A percentile compares a stretch with the other conserved stretches of the same genome.
These are phyloP conservation scores for Acropora yongei DNA, from an alignment of 64 coral and sea anemone species.

Conservation along the genomic window DNA sequence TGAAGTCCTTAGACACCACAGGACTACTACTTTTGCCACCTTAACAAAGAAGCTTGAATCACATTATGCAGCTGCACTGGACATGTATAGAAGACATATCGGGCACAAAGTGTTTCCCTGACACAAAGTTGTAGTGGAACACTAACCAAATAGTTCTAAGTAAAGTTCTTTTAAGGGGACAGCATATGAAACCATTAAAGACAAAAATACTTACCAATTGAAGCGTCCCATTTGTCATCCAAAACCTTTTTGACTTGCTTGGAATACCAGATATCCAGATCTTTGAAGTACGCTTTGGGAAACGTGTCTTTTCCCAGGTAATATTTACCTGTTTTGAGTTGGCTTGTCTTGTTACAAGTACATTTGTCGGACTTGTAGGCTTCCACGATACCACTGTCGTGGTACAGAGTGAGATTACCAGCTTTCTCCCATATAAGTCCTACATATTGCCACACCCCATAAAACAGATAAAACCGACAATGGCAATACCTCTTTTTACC, in stretches of 20 bases:
- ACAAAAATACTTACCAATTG: slow-evolving; percentile 4
- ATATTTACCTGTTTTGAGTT: not conserved
- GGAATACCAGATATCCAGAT: slow-evolving; percentile 32
- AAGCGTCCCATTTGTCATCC: not conserved
- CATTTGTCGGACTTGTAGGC: not conserved
- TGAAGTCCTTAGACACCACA: too few species aligned
- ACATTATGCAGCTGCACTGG: too few species aligned
- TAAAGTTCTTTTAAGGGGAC: too few species aligned
- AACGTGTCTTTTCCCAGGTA: slow-evolving; percentile 8
- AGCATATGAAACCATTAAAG: not conserved
- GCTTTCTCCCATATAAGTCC: slow-evolving; percentile 19
- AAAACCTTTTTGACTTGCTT: not conserved
- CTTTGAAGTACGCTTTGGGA: slow-evolving; percentile 18
- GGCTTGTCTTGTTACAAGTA: not conserved
- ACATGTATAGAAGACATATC: too few species aligned
- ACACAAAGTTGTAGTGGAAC: too few species aligned
- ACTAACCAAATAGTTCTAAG: too few species aligned
- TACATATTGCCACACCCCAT: not conserved
- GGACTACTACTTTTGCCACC: too few species aligned
- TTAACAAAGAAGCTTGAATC: too few species aligned
- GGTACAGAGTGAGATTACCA: not conserved
- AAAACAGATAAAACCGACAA: not conserved
- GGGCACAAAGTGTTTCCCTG: too few species aligned
- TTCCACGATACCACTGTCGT: not conserved
- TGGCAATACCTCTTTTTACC: not conserved